Base-by-base conservation (phyloP, 2,113 vertebrate genomes). In the Genyomyrus donnyi region DNA sequence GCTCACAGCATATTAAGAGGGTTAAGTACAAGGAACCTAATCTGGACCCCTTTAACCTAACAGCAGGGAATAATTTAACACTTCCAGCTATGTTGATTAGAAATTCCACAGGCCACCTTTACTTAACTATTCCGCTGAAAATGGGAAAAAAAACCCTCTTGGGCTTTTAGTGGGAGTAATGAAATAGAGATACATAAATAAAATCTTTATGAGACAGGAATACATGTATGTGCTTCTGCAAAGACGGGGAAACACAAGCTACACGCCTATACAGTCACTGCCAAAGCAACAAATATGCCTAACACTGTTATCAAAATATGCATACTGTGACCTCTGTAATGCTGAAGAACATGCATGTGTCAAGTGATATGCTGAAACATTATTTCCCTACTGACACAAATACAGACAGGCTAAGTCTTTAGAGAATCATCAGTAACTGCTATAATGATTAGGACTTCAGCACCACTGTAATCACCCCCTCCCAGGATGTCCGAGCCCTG, bases 351-450 rank as follows among this genome's bases (percentile, higher is more conserved):
- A 8, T 39, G 13, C 3, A 19, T 19, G 39, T 77, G 15, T 39
- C 70, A 77, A 77, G 31, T n/a, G 42, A 49, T 46, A 85, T 3
- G 83, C 39, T 86, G 90, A 92, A 91, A 92, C 50, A 87, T 50
- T 89, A 84, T 89, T 90, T 77, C 62, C 88, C 91, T 88, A 88
- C 90, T 66, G 87, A 91, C 90, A 90, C 62, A 90, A 91, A 88
- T 53, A 74, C 89, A 90, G 91, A 91, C 89, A 46, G 85, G 62
- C 88, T 88, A 48, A 91, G 89, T 91, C 88, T 90, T 90, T 62
- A 58, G 53, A 24, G 89, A 39, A 56, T 31, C 58, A 88, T 93
- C 90, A 93, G 91, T 93, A 92, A 92, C 92, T 92, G 88, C 91
- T 52, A 90, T 90, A 87, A 85, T 91, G 88, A 91, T 39, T 84